Evolutionary conservation across 2,797 vertebrate genomes (phyloP).

Genomic region (Atherinosoma microstoma): DNA sequence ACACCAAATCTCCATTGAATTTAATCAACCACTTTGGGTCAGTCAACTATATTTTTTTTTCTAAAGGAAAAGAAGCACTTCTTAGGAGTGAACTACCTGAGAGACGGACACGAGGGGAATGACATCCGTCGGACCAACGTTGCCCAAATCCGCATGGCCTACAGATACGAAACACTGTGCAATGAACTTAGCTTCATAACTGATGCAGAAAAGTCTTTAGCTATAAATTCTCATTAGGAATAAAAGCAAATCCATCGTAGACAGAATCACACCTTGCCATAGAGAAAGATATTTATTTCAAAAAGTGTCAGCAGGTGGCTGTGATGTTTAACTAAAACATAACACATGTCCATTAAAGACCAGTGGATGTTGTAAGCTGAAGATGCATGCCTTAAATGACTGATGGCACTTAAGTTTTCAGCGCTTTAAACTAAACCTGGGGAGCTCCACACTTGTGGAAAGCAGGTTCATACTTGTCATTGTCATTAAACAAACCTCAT

Average conservation of each 20-base stretch:
- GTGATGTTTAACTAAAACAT: constrained; percentile 11
- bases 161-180: constrained; percentile 93
- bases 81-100: constrained; percentile 89
- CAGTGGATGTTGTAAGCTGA: constrained; percentile 7
- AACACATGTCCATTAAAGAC: constrained; percentile 9
- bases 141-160: constrained; percentile 97
- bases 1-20: background rate
- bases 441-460: background rate
- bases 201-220: constrained; percentile 89
- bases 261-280: constrained; percentile 40
- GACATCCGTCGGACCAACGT: constrained; percentile 96
- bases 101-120: constrained; percentile 95
- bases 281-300: constrained; percentile 22
- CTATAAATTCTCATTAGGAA: constrained; percentile 67
- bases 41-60: background rate
- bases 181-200: constrained; percentile 96
- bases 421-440: constrained; percentile 26
- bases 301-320: constrained; percentile 14
- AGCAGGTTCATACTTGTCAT: background rate
- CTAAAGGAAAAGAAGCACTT: constrained; percentile 93
- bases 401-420: constrained; percentile 18
- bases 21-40: background rate
- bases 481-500: constrained; percentile 24
- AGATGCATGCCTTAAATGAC: constrained; percentile 5
- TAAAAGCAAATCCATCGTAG: constrained; percentile 12